phyloP scores from a whole-genome alignment of 1,140 invertebrate species.

The Gryon sp. region DNA sequence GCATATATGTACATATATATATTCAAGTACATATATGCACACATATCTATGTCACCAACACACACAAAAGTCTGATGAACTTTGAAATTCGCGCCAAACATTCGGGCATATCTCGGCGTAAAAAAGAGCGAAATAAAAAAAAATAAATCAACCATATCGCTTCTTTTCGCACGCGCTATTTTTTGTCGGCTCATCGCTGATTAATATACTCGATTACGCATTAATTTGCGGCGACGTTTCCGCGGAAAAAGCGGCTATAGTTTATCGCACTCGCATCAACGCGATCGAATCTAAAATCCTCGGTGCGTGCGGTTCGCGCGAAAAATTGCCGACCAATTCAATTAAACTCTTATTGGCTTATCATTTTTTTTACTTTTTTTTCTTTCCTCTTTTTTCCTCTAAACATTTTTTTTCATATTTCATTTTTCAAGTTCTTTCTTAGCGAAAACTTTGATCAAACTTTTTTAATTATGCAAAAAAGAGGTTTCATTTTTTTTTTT shows the following conservation, averaged over 20 bases:
- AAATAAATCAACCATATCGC: no score
- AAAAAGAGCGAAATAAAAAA: no score
- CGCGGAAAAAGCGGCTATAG: neutral
- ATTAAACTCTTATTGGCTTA: constrained; percentile 24
- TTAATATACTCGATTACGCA: constrained; percentile 40
- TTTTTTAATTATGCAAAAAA: no score
- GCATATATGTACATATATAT: no score
- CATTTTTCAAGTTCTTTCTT: no score
- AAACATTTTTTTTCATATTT: no score
- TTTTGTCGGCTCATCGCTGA: constrained; percentile 14
- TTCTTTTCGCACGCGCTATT: constrained; percentile 6
- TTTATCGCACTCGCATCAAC: constrained; percentile 5
- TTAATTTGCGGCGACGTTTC: constrained; percentile 33
- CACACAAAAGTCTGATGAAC: constrained; percentile 32
- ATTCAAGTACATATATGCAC: no score
- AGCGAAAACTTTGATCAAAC: no score
- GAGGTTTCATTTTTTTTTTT: no score
- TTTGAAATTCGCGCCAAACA: constrained; percentile 56
- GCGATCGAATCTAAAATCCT: constrained; percentile 3
- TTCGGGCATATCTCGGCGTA: constrained; percentile 10
- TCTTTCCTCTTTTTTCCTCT: no score
- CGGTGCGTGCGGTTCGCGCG: neutral
- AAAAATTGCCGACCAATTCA: constrained; percentile 19
- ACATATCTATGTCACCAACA: constrained; percentile 21
- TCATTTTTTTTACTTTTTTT: neutral